Base-by-base conservation (phyloP, 37 sponge, comb jelly and placozoan species). In the Beroe forskalii region DNA sequence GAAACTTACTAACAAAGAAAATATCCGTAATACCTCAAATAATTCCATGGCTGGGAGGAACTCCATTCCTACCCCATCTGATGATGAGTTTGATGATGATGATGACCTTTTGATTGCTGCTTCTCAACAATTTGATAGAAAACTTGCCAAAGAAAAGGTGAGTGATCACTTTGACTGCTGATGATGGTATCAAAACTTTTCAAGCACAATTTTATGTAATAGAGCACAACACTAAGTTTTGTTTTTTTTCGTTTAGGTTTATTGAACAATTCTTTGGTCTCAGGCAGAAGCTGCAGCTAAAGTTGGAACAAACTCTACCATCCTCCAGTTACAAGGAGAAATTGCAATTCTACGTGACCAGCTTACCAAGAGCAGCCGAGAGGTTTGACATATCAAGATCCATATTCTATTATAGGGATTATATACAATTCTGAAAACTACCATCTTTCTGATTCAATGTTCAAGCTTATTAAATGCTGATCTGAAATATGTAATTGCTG, bases 51-150 rank as follows among this genome's bases (percentile, higher is more conserved):
- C 20, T 42, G 86, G 86, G 4, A 27, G 66, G 4, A 44, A 44
- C 31, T 14, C 86, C 30, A 33, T 42, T 43, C 38, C 86, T 6
- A 80, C 86, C 19, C 86, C 86, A 0, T 80, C 86, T 12, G 86
- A 80, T 23, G 86, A 80, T 80, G 86, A 80, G 0, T 80, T 80
- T 25, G 48, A 42, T 43, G 86, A 80, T 42, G 86, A 80, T 80
- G 86, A 80, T 44, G 86, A 80, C 17, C 31, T 80, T 23, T 37
- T 80, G 24, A 80, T 80, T 36, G 72, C 72, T 69, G 72, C 72
- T 17, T 69, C 72, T 0, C 72, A 69, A 37, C 72, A 69, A 36
- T 27, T 69, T 36, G 72, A 69, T 1, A 69, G 32, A 33, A 69
- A 69, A 35, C 35, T 69, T 28, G 72, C 72, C 6, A 1, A 69